phyloP scores from a whole-genome alignment of 2,888 invertebrate genomes.

The Thecocarcelia acutangulata region DNA sequence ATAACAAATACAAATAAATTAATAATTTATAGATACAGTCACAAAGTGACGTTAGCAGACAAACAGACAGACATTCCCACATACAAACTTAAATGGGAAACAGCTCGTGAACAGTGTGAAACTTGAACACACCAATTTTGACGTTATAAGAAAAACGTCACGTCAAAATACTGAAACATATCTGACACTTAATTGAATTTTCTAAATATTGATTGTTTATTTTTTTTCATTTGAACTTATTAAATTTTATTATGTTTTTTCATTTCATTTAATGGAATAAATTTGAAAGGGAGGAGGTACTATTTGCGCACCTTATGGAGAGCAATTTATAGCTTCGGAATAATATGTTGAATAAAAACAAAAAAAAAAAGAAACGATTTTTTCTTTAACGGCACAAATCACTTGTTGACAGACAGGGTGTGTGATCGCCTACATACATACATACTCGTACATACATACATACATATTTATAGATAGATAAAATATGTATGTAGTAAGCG shows the following conservation, averaged over 20 bases:
- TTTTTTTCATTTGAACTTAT: constrained; percentile 33
- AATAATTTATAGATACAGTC: constrained; percentile 58
- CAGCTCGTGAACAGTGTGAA: constrained; percentile 58
- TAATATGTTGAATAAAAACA: constrained; percentile 29
- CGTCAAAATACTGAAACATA: constrained; percentile 49
- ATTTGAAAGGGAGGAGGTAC: constrained; percentile 60
- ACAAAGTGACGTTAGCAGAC: constrained; percentile 56
- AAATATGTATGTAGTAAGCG: not conserved
- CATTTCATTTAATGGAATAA: constrained; percentile 26
- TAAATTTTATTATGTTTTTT: not conserved
- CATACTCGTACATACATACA: constrained; percentile 22
- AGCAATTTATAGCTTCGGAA: constrained; percentile 40
- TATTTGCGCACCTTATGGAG: constrained; percentile 64
- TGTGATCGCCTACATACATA: constrained; percentile 59
- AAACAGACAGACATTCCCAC: constrained; percentile 20
- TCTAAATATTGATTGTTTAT: constrained; percentile 47
- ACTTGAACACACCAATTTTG: constrained; percentile 57
- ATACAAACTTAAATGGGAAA: not conserved
- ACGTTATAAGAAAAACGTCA: constrained; percentile 57
- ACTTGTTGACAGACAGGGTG: constrained; percentile 69
- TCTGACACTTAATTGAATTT: constrained; percentile 61
- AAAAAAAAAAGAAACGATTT: too few species aligned
- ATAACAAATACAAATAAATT: constrained; percentile 62
- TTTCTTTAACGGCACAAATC: constrained; percentile 47
- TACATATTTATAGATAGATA: not conserved